phyloP scores from a whole-genome alignment of 2,797 vertebrate genomes.

The Pyrocephalus nanus region DNA sequence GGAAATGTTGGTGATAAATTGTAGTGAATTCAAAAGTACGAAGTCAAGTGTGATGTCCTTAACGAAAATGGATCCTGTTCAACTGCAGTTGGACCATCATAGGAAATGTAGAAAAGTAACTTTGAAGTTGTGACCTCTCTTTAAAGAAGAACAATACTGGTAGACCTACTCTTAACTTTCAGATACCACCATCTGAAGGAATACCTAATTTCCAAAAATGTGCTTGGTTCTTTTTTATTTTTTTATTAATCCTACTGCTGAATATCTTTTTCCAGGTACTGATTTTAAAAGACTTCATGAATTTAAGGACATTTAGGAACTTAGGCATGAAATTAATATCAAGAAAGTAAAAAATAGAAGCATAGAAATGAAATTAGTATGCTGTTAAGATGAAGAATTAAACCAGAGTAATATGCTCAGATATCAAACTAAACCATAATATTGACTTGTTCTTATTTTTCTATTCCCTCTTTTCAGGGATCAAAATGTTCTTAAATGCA shows the following conservation, averaged over 20 bases:
- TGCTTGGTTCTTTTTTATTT: neutral
- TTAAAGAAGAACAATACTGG: neutral
- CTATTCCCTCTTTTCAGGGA: neutral
- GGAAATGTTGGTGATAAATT: neutral
- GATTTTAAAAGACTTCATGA: neutral
- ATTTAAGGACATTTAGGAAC: neutral
- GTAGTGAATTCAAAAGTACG: neutral
- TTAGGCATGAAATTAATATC: neutral
- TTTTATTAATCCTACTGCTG: neutral
- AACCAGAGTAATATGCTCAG: neutral
- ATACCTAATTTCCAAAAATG: neutral
- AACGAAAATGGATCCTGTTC: neutral
- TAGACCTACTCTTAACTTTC: neutral
- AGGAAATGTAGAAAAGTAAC: neutral
- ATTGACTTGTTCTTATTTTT: neutral
- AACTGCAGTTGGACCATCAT: neutral
- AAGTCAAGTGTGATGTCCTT: neutral
- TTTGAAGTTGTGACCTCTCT: neutral
- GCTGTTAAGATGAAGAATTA: neutral
- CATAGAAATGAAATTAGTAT: neutral
- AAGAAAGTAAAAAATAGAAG: neutral
- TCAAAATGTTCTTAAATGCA: neutral
- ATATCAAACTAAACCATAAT: neutral
- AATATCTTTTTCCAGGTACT: neutral
- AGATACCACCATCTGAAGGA: neutral